phyloP scores from a whole-genome alignment of 2,113 vertebrate genomes.

The Pterocles burchelli region DNA sequence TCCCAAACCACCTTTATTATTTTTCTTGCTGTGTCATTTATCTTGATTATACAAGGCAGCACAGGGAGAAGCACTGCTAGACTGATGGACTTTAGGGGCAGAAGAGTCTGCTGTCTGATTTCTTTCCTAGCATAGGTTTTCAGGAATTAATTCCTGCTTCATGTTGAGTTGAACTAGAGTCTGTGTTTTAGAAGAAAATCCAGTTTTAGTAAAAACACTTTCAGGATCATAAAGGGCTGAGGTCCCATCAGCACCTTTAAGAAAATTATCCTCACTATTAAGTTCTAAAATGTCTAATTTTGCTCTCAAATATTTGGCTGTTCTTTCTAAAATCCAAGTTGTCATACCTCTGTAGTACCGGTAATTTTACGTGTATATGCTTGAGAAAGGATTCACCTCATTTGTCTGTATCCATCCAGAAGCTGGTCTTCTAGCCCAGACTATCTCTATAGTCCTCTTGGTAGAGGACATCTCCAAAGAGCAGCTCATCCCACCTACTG shows the following conservation, averaged over 20 bases:
- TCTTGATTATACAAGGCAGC: background rate
- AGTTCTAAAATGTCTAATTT: background rate
- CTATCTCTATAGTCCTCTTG: background rate
- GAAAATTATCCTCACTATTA: background rate
- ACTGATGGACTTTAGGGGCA: background rate
- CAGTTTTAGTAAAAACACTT: background rate
- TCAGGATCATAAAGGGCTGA: background rate
- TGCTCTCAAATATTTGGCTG: background rate
- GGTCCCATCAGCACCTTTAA: background rate
- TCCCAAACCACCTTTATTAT: background rate
- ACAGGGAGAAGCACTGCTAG: background rate
- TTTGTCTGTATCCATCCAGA: background rate
- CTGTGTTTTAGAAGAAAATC: background rate
- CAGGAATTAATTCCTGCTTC: background rate
- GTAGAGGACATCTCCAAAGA: background rate
- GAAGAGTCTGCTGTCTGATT: background rate
- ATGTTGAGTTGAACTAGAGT: background rate
- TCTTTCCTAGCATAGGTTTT: background rate
- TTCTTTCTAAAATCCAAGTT: background rate
- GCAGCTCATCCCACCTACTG: background rate
- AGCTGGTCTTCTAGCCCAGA: background rate
- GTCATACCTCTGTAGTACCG: background rate
- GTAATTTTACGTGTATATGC: background rate
- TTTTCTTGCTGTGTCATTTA: background rate
- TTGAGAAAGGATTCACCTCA: background rate